Percentiles rank a stretch among this genome's conserved stretches.
Conservation (phyloP, 2,113 vertebrate species). For the Tretioscincus oriximinensis region DNA sequence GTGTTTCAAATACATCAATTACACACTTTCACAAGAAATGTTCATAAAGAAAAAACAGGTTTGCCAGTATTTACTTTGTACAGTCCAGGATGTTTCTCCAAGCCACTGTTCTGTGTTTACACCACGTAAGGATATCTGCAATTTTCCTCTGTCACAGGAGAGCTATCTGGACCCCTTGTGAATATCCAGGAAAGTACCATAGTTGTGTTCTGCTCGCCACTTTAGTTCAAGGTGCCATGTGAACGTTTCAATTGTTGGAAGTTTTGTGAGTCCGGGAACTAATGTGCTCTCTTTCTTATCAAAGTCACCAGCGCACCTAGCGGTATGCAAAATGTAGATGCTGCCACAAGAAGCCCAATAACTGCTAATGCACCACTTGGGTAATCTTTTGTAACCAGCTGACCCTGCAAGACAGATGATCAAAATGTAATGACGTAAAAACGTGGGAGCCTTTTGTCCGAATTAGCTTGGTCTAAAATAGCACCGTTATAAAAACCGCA, state of each 20-base stretch:
- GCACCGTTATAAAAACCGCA: too few species aligned
- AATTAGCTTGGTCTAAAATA: not conserved
- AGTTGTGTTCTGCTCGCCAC: conserved; percentile 35
- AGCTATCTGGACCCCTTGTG: conserved; percentile 15
- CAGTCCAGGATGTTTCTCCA: not conserved
- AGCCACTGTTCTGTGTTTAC: conserved; percentile 11
- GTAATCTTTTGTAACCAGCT: conserved; percentile 81
- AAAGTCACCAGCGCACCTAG: conserved; percentile 76
- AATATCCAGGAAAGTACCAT: conserved; percentile 39
- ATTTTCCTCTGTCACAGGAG: conserved; percentile 37
- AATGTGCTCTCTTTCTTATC: conserved; percentile 57
- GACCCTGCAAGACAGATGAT: conserved; percentile 73
- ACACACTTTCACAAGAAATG: not conserved
- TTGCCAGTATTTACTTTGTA: accelerated
- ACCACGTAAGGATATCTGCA: conserved; percentile 11
- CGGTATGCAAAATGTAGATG: conserved; percentile 83
- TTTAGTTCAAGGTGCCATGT: conserved; percentile 45
- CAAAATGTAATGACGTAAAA: not conserved
- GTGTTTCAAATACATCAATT: not conserved
- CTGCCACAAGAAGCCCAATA: conserved; percentile 82
- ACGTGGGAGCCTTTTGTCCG: not conserved
- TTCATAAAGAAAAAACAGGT: not conserved
- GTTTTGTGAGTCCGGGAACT: conserved; percentile 16
- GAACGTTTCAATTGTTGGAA: accelerated
- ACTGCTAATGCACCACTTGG: conserved; percentile 75